Conservation (phyloP, 2,113 vertebrate genomes). For the Equus przewalskii region DNA sequence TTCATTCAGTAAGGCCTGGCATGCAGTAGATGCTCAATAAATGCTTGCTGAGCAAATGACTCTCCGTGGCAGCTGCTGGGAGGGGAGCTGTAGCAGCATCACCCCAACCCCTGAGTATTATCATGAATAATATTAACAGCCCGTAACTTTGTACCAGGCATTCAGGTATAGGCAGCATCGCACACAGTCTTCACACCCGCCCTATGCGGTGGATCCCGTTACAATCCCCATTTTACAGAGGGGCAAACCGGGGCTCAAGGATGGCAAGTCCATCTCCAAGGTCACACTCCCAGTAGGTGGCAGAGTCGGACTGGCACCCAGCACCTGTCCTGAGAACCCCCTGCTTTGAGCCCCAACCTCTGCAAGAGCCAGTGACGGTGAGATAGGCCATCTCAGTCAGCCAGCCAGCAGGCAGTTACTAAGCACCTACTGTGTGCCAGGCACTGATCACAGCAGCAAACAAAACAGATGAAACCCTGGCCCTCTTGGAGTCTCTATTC, state of each 20-base stretch:
- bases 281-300: not conserved
- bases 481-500: not conserved
- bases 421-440: not conserved
- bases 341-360: not conserved
- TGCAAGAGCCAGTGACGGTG: not conserved
- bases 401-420: not conserved
- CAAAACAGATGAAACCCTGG: not conserved
- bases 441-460: not conserved
- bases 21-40: not conserved
- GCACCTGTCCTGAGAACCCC: not conserved
- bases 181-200: not conserved
- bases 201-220: not conserved
- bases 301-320: not conserved
- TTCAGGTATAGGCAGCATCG: not conserved
- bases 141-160: not conserved
- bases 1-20: not conserved
- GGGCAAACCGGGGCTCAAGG: not conserved
- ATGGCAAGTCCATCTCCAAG: not conserved
- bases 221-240: not conserved
- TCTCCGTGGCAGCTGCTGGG: not conserved
- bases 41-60: not conserved
- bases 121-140: not conserved
- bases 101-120: not conserved
- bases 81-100: not conserved
- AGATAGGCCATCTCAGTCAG: not conserved